Evolutionary conservation across 2,113 vertebrate species (phyloP).

Genomic region (Galbula dea): DNA sequence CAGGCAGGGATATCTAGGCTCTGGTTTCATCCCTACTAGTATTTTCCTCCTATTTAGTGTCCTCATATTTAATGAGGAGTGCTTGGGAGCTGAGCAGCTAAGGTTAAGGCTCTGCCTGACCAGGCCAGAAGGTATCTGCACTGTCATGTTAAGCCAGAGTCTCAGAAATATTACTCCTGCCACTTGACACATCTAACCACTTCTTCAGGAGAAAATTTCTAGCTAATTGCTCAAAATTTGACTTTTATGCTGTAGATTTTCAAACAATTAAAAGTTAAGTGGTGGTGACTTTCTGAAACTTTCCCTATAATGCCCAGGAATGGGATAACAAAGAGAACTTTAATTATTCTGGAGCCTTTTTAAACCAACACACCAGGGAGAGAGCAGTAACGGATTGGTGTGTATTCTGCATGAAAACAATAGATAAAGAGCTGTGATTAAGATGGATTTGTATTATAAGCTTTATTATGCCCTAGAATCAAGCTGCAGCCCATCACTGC

Average conservation of each 20-base stretch:
- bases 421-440: not conserved
- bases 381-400: not conserved
- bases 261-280: not conserved
- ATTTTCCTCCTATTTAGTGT: not conserved
- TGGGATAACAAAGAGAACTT: not conserved
- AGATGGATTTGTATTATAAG: not conserved
- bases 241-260: not conserved
- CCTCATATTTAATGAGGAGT: not conserved
- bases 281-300: not conserved
- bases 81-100: not conserved
- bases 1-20: not conserved
- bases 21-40: not conserved
- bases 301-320: not conserved
- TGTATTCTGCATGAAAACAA: not conserved
- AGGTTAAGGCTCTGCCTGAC: not conserved
- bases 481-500: not conserved
- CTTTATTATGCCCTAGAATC: not conserved
- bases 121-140: not conserved
- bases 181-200: not conserved
- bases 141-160: not conserved
- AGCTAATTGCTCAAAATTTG: not conserved
- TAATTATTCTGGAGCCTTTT: not conserved
- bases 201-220: not conserved
- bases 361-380: no score
- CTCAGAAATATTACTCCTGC: not conserved